Conservation (phyloP, 2,888 invertebrate species). For the Ectemnius lituratus region DNA sequence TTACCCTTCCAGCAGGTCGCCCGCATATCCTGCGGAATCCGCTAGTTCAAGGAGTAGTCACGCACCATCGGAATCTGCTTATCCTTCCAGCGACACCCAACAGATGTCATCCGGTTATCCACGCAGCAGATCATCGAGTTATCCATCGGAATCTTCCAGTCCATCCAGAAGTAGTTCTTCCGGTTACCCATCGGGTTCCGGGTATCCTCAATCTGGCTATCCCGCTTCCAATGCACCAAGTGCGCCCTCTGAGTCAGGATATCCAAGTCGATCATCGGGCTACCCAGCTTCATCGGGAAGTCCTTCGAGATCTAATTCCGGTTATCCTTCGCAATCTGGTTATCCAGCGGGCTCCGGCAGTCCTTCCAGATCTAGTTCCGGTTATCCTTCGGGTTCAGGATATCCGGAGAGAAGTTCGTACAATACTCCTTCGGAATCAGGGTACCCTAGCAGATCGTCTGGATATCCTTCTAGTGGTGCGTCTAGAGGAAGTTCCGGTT, state of each 20-base stretch:
- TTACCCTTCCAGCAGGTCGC: slow-evolving; percentile 18
- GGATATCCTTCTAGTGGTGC: slow-evolving; percentile 24
- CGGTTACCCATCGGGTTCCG: slow-evolving; percentile 30
- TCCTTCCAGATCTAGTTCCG: slow-evolving; percentile 7
- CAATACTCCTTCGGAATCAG: slow-evolving; percentile 25
- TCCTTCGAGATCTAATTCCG: slow-evolving; percentile 4
- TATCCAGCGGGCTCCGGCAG: slow-evolving; percentile 30
- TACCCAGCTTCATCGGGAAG: slow-evolving; percentile 27
- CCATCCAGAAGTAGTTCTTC: slow-evolving; percentile 24
- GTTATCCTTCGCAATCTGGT: slow-evolving; percentile 31
- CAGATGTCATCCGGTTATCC: not conserved
- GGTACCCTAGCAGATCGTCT: slow-evolving; percentile 21
- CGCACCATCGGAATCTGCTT: slow-evolving; percentile 12
- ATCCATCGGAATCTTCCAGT: slow-evolving; percentile 27
- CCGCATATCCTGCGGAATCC: slow-evolving; percentile 22
- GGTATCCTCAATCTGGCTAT: slow-evolving; percentile 37
- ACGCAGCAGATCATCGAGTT: slow-evolving; percentile 9
- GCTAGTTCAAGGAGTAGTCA: not conserved
- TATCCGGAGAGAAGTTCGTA: slow-evolving; percentile 19
- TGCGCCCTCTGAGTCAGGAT: slow-evolving; percentile 26
- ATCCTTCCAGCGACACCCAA: slow-evolving; percentile 15
- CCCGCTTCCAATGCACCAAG: slow-evolving; percentile 28
- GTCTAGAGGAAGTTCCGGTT: slow-evolving; percentile 9
- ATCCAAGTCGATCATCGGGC: slow-evolving; percentile 35
- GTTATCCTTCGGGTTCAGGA: slow-evolving; percentile 23